A percentile compares a stretch with the other conserved stretches of the same genome.
phyloP scores from a whole-genome alignment of 23 tunicate genomes.

The Trididemnum miniatum region DNA sequence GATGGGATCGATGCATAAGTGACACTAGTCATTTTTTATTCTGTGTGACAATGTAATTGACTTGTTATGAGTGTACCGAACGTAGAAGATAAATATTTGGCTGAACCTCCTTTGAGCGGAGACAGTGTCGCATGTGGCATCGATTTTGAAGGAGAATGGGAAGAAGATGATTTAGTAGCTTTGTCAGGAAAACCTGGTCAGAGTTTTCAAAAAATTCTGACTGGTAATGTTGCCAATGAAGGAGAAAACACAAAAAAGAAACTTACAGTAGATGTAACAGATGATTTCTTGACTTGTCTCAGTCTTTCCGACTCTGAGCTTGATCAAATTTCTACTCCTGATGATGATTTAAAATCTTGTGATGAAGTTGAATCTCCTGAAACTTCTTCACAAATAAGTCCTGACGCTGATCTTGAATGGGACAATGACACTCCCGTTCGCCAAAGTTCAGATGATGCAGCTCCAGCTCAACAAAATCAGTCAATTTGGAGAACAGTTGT shows the following conservation, averaged over 20 bases:
- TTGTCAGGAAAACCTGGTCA: slow-evolving; percentile 63
- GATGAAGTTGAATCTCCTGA: slow-evolving; percentile 1
- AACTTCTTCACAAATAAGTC: slow-evolving; percentile 29
- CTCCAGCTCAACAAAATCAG: slow-evolving; percentile 12
- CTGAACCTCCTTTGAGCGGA: not conserved
- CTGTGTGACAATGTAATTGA: no score
- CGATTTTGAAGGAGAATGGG: slow-evolving; percentile 68
- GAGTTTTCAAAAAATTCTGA: slow-evolving; percentile 53
- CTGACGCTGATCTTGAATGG: slow-evolving; percentile 91
- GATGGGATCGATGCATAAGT: no score
- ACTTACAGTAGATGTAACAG: slow-evolving; percentile 2
- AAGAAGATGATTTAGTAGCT: slow-evolving; percentile 69
- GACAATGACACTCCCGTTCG: slow-evolving; percentile 82
- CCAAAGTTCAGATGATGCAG: slow-evolving; percentile 14
- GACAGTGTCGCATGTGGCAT: slow-evolving; percentile 14
- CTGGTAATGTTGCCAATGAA: not conserved
- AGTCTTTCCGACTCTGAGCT: slow-evolving; percentile 45
- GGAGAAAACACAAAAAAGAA: slow-evolving; percentile 13
- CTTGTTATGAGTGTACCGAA: not conserved
- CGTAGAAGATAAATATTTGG: not conserved
- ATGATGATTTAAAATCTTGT: slow-evolving; percentile 56
- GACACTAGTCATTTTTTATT: no score
- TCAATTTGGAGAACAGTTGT: slow-evolving; percentile 86
- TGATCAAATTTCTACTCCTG: slow-evolving; percentile 76
- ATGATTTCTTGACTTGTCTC: not conserved